Evolutionary conservation across 1,140 invertebrate genomes (phyloP), one percentile per base, ranked within the genome.

Genomic region (Pinna nobilis): DNA sequence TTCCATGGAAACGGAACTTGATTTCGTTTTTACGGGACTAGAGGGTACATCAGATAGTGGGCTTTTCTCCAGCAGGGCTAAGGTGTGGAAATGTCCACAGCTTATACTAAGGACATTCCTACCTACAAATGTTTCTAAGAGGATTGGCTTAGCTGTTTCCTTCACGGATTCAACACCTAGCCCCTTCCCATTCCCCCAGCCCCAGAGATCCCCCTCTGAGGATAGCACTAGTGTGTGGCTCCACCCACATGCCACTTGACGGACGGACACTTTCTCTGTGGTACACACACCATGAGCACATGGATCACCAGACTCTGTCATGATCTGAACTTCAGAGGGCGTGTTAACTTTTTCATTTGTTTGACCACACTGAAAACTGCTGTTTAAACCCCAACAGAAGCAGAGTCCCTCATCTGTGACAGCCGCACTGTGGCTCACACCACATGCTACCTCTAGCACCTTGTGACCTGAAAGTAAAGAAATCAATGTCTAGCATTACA

Each of bases 211-310:
- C 25, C 93, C 96, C 93, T 95, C 95, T 82, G 94, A 93, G 72
- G 95, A 95, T 4, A 98, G 86, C 0, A 94, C 96, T 79, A 97
- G 86, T 4, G 95, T 95, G 87, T 98, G 96, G 51, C 91, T 91
- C 59, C 92, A 90, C 2, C 97, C 97, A 90, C 95, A 97, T 41
- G 93, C 91, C 61, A 94, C 91, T 83, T 91, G 90, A 67, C 50
- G 59, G 9, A 84, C 55, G 7, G 25, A n/a, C 15, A 82, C 74
- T 23, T 59, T 47, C 3, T 65, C 53, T 23, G 74, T 64, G 7
- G 64, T 55, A 13, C 69, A 57, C 18, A 82, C 64, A 2, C 84
- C 84, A 74, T 86, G 83, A 60, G 78, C 51, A 71, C 84, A 87
- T 32, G 77, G 59, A 1, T 79, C 78, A 50, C 47, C 63, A 32